Conservation (phyloP, 53 echinoderm and acorn worm species). For the Arbacia lixula region DNA sequence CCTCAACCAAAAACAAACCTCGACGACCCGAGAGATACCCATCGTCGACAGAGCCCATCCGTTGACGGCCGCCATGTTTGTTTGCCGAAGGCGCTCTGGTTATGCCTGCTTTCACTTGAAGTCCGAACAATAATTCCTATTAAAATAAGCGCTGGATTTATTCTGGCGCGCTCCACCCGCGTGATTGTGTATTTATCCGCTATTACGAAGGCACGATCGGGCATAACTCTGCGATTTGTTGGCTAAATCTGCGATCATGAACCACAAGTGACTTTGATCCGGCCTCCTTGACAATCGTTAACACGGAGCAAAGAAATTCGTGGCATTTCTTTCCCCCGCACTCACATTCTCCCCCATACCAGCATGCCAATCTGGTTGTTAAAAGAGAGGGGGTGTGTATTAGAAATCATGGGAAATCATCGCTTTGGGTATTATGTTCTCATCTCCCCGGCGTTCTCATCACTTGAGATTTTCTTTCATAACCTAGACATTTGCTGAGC, state of each 20-base stretch:
- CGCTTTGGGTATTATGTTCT: no score
- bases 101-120: conserved; percentile 11
- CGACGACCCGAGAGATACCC: background rate
- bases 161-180: background rate
- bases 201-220: background rate
- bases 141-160: conserved; percentile 37
- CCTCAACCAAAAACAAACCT: conserved; percentile 6
- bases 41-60: conserved; percentile 5
- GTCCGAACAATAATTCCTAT: conserved; percentile 2
- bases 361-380: no score
- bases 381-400: no score
- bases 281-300: no score
- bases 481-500: no score
- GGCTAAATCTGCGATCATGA: conserved; percentile 20
- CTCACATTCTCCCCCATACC: no score
- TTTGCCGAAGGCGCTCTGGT: conserved; percentile 20
- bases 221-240: conserved; percentile 40
- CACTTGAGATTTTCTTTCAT: no score
- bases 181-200: conserved; percentile 33
- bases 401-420: no score
- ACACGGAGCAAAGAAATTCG: no score
- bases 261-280: no score
- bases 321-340: no score
- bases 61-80: conserved; percentile 33
- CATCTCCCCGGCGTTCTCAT: no score